Evolutionary conservation across 2,113 vertebrate genomes (phyloP), one percentile per base, ranked within the genome.

Genomic region (Passer montanus): DNA sequence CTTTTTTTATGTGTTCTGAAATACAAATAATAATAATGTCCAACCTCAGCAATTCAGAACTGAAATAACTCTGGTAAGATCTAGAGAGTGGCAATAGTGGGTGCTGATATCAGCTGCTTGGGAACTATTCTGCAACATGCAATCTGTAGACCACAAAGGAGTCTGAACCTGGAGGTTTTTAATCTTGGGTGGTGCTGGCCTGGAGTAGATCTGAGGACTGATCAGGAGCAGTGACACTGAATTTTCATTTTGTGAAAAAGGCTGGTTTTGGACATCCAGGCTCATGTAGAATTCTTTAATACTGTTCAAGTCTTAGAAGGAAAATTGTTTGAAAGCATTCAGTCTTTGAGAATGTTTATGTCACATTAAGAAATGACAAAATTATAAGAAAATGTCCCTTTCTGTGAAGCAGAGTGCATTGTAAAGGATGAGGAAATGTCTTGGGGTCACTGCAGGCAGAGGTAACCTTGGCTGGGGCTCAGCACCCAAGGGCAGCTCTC

Each of bases 401-500:
- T 89, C 26, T 47, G 30, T 53, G 67, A 52, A 18, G 19, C 30
- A 64, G 37, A 21, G 7, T 59, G 20, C 2, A 0, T 11, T 72
- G 53, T 31, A 50, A 46, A 52, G 63, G 58, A 33, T 3, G 5
- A 72, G 56, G 80, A 67, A 28, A 1, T n/a, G 9, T 72, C 37
- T 20, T 11, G 70, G 41, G 43, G n/a, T 74, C 13, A 9, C 16
- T 84, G 73, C 47, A 17, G 21, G 30, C 50, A 56, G 49, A n/a
- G 18, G 27, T 30, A 7, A 21, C 24, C 20, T 17, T 72, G 60
- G 13, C 47, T 64, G 37, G 22, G 16, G 22, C 4, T 58, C 5
- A 9, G 72, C 94, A 27, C 47, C 23, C 74, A 82, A 44, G 90
- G 94, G 91, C 89, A 92, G 84, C 17, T 2, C 27, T 64, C 75